phyloP scores from a whole-genome alignment of 2,888 invertebrate genomes.

The Agrochola litura region DNA sequence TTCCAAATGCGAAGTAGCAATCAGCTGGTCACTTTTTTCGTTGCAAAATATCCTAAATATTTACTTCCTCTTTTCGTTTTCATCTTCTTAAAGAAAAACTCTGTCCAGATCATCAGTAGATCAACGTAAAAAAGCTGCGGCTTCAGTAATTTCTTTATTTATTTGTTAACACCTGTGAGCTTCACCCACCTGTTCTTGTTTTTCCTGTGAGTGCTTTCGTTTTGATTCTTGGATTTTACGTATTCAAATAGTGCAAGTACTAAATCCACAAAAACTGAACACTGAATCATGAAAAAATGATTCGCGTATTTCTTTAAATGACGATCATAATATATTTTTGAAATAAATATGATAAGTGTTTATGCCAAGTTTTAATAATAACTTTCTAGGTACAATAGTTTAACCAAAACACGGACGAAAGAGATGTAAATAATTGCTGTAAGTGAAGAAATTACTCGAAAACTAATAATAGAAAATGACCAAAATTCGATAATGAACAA shows the following conservation, averaged over 20 bases:
- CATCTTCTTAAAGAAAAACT: not conserved
- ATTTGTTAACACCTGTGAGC: slow-evolving; percentile 52
- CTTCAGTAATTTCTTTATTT: slow-evolving; percentile 28
- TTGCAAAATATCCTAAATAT: not conserved
- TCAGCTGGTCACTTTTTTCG: not conserved
- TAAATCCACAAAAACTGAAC: slow-evolving; percentile 9
- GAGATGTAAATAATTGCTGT: not conserved
- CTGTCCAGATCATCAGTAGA: not conserved
- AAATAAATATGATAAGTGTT: slow-evolving; percentile 51
- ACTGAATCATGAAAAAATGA: slow-evolving; percentile 29
- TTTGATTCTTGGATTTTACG: slow-evolving; percentile 11
- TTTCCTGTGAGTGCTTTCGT: slow-evolving; percentile 46
- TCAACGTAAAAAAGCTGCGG: not conserved
- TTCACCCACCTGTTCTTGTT: slow-evolving; percentile 54
- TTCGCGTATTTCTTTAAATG: slow-evolving; percentile 29
- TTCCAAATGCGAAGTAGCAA: slow-evolving; percentile 10
- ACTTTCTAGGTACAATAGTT: slow-evolving; percentile 43
- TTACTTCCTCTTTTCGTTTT: not conserved
- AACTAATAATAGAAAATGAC: not conserved
- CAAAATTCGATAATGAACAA: not conserved
- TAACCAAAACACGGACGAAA: slow-evolving; percentile 22
- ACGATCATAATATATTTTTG: slow-evolving; percentile 33
- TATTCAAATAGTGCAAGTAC: slow-evolving; percentile 6
- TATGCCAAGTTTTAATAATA: slow-evolving; percentile 58
- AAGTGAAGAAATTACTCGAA: not conserved